Conservation (phyloP, 2,888 invertebrate species). For the Tridacna gigas region DNA sequence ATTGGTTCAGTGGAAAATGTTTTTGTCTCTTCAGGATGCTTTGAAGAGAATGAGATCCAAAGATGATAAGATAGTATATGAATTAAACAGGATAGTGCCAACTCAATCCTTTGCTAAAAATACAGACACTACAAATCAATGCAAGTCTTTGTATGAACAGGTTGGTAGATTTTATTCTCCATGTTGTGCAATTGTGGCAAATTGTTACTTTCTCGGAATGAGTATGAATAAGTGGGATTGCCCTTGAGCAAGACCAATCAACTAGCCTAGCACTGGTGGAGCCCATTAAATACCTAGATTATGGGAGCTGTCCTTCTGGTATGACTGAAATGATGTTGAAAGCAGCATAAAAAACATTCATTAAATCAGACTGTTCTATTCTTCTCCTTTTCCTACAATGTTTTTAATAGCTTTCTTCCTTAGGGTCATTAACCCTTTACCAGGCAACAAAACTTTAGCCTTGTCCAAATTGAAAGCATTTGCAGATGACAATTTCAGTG, state of each 20-base stretch:
- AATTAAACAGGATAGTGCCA: slow-evolving; percentile 93
- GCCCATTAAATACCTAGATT: no score
- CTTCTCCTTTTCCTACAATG: no score
- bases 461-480: no score
- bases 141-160: slow-evolving; percentile 91
- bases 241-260: not conserved
- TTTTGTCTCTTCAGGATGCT: slow-evolving; percentile 88
- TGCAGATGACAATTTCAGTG: no score
- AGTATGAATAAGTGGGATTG: not conserved
- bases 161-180: slow-evolving; percentile 85
- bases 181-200: not conserved
- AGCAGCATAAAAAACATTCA: not conserved
- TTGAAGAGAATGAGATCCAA: slow-evolving; percentile 93
- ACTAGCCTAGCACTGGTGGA: no score
- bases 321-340: not conserved
- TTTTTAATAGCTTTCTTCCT: no score
- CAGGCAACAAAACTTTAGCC: no score
- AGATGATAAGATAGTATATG: slow-evolving; percentile 95
- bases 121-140: slow-evolving; percentile 89
- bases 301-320: not conserved
- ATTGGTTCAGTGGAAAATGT: no score
- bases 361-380: not conserved
- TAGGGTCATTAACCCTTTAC: no score
- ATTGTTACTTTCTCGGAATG: not conserved
- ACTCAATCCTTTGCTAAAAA: slow-evolving; percentile 94